phyloP scores from a whole-genome alignment of 2,113 vertebrate species.

The Pomatorhinus ruficollis region DNA sequence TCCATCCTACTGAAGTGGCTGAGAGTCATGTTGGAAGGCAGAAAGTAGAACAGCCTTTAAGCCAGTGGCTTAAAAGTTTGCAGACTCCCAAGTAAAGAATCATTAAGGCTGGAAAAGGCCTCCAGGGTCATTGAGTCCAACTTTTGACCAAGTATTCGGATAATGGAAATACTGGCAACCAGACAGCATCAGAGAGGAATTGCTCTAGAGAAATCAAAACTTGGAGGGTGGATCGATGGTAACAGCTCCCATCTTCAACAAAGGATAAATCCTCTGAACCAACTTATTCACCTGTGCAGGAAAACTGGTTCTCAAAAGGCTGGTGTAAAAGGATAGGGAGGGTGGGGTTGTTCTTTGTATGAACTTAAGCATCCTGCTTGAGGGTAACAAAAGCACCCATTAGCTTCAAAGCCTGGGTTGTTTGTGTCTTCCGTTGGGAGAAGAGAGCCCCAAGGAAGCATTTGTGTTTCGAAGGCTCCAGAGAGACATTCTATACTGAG shows the following conservation, averaged over 20 bases:
- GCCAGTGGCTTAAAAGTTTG: not conserved
- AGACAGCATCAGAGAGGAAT: not conserved
- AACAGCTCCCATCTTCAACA: not conserved
- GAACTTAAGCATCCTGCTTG: not conserved
- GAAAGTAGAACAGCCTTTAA: not conserved
- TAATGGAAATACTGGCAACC: not conserved
- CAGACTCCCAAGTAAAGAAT: not conserved
- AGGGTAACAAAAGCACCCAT: not conserved
- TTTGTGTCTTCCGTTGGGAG: not conserved
- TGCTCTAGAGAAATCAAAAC: not conserved
- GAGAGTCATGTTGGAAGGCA: not conserved
- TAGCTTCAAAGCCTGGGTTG: not conserved
- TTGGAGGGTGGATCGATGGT: not conserved
- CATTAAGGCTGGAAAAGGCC: not conserved
- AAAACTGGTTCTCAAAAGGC: not conserved
- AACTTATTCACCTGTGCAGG: not conserved
- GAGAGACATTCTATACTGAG: not conserved
- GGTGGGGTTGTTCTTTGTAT: not conserved
- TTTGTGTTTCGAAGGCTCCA: not conserved
- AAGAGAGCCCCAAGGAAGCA: not conserved
- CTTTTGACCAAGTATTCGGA: fast-evolving
- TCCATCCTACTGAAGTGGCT: not conserved
- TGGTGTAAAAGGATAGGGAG: not conserved
- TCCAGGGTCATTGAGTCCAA: not conserved
- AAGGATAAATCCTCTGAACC: not conserved